Conservation (phyloP, 1,140 invertebrate species). For the Scaptodrosophila lebanonensis region DNA sequence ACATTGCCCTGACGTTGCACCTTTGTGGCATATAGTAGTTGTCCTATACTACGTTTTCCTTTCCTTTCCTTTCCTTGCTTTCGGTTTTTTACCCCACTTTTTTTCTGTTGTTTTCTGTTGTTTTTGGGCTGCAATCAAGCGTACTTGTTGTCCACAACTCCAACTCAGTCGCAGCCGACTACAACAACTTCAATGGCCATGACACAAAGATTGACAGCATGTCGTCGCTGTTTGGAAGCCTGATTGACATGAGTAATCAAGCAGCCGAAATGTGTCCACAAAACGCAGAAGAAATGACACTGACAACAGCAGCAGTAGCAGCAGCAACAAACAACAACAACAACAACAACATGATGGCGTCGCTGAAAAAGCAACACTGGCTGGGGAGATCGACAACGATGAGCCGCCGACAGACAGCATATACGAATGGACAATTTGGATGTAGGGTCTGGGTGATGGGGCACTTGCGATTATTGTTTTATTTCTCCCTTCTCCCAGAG, state of each 20-base stretch:
- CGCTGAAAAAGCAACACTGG: too few relatives aligned
- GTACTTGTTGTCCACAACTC: slow-evolving; percentile 58
- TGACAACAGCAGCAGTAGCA: slow-evolving; percentile 34
- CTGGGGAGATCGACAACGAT: too few relatives aligned
- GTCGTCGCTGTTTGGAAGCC: slow-evolving; percentile 74
- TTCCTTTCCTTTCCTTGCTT: slow-evolving; percentile 6
- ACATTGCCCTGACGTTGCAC: slow-evolving; percentile 34
- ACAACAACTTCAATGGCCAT: slow-evolving; percentile 67
- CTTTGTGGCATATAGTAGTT: slow-evolving; percentile 68
- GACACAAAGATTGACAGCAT: slow-evolving; percentile 76
- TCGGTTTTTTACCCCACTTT: slow-evolving; percentile 1
- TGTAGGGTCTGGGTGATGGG: too few relatives aligned
- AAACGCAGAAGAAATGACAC: slow-evolving; percentile 71
- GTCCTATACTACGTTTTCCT: slow-evolving; percentile 27
- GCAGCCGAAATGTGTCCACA: slow-evolving; percentile 74
- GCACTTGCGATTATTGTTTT: too few relatives aligned
- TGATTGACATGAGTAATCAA: slow-evolving; percentile 76
- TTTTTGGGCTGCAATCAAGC: slow-evolving; percentile 57
- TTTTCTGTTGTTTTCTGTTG: slow-evolving; percentile 13
- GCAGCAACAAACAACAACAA: slow-evolving; percentile 1
- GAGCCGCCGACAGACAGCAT: slow-evolving; percentile 1
- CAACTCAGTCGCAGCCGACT: slow-evolving; percentile 12
- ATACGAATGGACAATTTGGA: slow-evolving; percentile 36
- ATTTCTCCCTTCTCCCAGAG: too few relatives aligned
- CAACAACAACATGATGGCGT: slow-evolving; percentile 2